Conservation (phyloP, 2,797 vertebrate genomes). For the Capromys pilorides region DNA sequence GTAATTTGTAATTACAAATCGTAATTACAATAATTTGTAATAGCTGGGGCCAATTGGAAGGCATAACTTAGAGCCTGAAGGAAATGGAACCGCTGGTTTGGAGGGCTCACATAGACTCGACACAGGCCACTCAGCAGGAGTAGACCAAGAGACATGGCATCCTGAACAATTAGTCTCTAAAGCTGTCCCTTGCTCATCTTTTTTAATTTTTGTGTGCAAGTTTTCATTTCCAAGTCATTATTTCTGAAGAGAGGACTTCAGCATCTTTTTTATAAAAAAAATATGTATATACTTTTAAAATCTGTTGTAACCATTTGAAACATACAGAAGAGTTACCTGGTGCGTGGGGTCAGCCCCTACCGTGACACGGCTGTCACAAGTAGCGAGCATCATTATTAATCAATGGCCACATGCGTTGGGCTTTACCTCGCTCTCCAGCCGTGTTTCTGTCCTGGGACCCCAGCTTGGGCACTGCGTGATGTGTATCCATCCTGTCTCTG, state of each 20-base stretch:
- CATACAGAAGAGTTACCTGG: background rate
- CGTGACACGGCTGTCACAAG: accelerated
- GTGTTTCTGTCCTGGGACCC: background rate
- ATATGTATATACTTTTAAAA: background rate
- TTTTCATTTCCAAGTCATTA: background rate
- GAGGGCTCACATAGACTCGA: background rate
- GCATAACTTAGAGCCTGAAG: background rate
- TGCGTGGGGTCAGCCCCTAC: background rate
- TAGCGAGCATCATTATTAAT: background rate
- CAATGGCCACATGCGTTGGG: accelerated
- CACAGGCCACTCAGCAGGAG: background rate
- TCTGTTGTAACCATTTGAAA: background rate
- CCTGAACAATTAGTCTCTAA: background rate
- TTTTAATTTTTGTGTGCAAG: background rate
- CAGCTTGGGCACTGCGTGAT: accelerated
- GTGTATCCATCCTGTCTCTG: background rate
- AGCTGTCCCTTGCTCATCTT: background rate
- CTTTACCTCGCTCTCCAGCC: too few relatives aligned
- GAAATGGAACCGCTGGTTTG: background rate
- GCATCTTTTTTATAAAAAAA: background rate
- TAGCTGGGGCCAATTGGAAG: too few relatives aligned
- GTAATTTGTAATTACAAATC: too few relatives aligned
- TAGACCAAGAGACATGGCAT: background rate
- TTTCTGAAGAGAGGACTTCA: background rate
- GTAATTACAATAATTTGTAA: too few relatives aligned